A percentile compares a stretch with the other conserved stretches of the same genome.
Conservation (phyloP, 2,888 invertebrate genomes). For the Myathropa florea region DNA sequence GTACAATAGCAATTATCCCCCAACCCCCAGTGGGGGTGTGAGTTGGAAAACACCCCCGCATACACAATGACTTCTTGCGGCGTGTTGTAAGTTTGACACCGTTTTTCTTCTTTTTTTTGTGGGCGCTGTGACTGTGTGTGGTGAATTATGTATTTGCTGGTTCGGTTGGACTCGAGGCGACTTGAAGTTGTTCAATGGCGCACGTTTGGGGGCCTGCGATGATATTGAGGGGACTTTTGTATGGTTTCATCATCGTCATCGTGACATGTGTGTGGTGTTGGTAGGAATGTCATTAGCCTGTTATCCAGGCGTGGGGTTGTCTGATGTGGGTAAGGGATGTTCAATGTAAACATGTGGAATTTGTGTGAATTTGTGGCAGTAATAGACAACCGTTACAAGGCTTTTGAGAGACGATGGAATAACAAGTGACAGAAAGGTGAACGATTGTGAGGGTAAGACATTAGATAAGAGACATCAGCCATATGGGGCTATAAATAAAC, state of each 20-base stretch:
- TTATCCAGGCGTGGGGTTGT: conserved; percentile 31
- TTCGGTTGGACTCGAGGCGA: conserved; percentile 5
- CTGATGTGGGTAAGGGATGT: conserved; percentile 6
- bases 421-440: conserved; percentile 13
- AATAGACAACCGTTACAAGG: conserved; percentile 50
- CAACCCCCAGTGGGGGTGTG: not conserved
- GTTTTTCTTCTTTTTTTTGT: not conserved
- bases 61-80: conserved; percentile 20
- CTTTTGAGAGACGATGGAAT: conserved; percentile 17
- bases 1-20: conserved; percentile 50
- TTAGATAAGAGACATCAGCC: not conserved
- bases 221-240: conserved; percentile 47
- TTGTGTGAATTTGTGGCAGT: conserved; percentile 22
- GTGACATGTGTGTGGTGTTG: conserved; percentile 30
- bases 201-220: conserved; percentile 29
- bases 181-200: conserved; percentile 54
- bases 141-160: conserved; percentile 30
- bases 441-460: not conserved
- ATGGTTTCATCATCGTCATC: conserved; percentile 58
- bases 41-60: conserved; percentile 13
- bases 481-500: not conserved
- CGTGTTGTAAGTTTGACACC: conserved; percentile 8
- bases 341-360: conserved; percentile 33
- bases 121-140: conserved; percentile 31
- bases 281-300: conserved; percentile 61